Conservation (phyloP, 2,113 vertebrate genomes). For the Callipepla squamata region DNA sequence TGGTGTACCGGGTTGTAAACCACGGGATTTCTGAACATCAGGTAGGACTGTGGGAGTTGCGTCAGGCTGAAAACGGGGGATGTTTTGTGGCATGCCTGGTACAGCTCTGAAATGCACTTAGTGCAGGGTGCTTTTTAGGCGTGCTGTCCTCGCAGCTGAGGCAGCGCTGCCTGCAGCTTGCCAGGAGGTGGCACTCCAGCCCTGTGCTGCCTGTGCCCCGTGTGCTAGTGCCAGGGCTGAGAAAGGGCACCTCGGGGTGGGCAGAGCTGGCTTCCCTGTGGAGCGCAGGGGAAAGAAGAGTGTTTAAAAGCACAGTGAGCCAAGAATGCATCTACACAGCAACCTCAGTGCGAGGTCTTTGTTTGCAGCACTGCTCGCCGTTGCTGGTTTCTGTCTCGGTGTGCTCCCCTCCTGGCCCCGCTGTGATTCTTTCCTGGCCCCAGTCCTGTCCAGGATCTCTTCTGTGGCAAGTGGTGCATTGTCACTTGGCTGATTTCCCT, state of each 20-base stretch:
- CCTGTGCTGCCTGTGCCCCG: background rate
- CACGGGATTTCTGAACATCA: background rate
- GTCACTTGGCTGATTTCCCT: slow-evolving; percentile 18
- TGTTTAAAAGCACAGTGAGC: background rate
- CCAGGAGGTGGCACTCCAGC: slow-evolving; percentile 66
- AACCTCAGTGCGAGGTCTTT: background rate
- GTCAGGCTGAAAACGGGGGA: background rate
- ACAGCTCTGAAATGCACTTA: background rate
- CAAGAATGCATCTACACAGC: background rate
- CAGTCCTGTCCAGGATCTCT: background rate
- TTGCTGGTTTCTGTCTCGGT: background rate
- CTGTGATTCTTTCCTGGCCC: slow-evolving; percentile 4
- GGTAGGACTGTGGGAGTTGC: background rate
- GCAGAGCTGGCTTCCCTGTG: background rate
- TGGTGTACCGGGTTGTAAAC: background rate
- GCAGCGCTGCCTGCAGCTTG: background rate
- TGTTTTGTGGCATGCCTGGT: background rate
- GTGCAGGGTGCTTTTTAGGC: background rate
- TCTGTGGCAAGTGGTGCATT: background rate
- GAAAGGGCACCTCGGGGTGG: background rate
- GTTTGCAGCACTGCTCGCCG: background rate
- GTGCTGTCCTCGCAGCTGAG: background rate
- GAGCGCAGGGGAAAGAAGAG: background rate
- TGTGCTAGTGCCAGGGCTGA: fast-evolving
- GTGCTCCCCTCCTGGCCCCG: background rate